Percentiles rank a stretch among this genome's conserved stretches.
These are phyloP conservation scores for Syngnathus rostellatus DNA, from an alignment of 2,797 vertebrate genomes.

Conservation along the genomic window DNA sequence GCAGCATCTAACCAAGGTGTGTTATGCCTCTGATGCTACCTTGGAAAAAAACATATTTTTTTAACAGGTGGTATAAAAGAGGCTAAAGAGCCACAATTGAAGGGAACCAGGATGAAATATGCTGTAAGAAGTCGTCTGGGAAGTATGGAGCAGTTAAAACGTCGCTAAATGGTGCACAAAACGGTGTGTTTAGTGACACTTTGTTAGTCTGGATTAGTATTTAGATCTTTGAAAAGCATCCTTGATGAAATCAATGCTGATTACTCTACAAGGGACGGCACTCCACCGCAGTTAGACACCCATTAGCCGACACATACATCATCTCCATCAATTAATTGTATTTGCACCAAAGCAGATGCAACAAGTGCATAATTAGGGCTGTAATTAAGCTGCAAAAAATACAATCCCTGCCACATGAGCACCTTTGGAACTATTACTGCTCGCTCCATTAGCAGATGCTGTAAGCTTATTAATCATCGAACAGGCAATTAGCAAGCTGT, in stretches of 20 bases:
- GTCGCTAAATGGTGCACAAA: neutral
- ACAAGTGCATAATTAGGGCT: conserved; percentile 96
- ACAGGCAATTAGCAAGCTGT: conserved; percentile 99
- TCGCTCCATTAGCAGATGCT: conserved; percentile 98
- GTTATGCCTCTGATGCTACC: too few species aligned
- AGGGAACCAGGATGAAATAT: too few species aligned
- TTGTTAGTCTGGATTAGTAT: neutral
- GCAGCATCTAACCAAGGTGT: too few species aligned
- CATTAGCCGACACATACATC: conserved; percentile 55
- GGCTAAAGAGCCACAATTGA: too few species aligned
- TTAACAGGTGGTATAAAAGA: too few species aligned
- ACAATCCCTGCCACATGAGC: conserved; percentile 82
- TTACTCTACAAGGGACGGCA: neutral
- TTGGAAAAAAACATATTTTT: too few species aligned
- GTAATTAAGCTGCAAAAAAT: conserved; percentile 91
- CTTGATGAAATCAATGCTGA: neutral
- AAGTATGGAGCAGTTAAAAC: neutral
- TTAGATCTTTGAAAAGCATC: neutral
- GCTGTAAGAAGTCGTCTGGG: neutral
- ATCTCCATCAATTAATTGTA: conserved; percentile 89
- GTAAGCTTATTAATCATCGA: conserved; percentile 99
- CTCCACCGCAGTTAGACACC: neutral
- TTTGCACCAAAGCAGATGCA: conserved; percentile 93
- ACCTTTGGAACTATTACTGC: conserved; percentile 95
- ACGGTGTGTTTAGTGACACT: neutral